Conservation (phyloP, 2,113 vertebrate genomes). For the Turdus rufiventris region DNA sequence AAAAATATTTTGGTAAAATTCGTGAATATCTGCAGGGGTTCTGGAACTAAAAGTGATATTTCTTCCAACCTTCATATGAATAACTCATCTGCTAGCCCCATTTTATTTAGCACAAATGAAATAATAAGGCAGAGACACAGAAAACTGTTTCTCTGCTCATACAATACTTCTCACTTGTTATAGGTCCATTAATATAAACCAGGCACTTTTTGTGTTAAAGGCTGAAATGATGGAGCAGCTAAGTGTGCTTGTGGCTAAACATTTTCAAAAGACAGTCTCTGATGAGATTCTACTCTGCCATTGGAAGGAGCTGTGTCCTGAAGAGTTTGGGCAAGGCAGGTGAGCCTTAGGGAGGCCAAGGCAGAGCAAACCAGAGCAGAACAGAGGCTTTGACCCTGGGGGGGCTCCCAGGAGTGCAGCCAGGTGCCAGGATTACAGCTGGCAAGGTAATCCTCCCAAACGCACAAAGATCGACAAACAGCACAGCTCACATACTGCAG, state of each 20-base stretch:
- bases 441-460: not conserved
- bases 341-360: not conserved
- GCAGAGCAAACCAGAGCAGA: not conserved
- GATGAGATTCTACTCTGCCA: not conserved
- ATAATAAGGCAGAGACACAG: slow-evolving; percentile 45
- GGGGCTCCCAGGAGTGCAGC: not conserved
- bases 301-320: not conserved
- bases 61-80: slow-evolving; percentile 56
- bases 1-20: slow-evolving; percentile 78
- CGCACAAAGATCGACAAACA: not conserved
- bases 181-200: slow-evolving; percentile 45
- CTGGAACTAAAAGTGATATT: slow-evolving; percentile 56
- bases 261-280: not conserved
- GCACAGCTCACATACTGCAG: not conserved
- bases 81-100: slow-evolving; percentile 46
- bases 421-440: not conserved
- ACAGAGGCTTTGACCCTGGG: not conserved
- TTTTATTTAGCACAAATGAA: slow-evolving; percentile 67
- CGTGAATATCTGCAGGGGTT: slow-evolving; percentile 56
- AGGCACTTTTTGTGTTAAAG: slow-evolving; percentile 14
- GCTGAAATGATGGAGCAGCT: not conserved
- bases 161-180: slow-evolving; percentile 27
- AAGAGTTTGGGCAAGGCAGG: not conserved
- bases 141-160: slow-evolving; percentile 44
- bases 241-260: not conserved